A percentile compares a stretch with the other conserved stretches of the same genome.
Conservation (phyloP, 2,797 vertebrate genomes). For the Mallotus villosus region DNA sequence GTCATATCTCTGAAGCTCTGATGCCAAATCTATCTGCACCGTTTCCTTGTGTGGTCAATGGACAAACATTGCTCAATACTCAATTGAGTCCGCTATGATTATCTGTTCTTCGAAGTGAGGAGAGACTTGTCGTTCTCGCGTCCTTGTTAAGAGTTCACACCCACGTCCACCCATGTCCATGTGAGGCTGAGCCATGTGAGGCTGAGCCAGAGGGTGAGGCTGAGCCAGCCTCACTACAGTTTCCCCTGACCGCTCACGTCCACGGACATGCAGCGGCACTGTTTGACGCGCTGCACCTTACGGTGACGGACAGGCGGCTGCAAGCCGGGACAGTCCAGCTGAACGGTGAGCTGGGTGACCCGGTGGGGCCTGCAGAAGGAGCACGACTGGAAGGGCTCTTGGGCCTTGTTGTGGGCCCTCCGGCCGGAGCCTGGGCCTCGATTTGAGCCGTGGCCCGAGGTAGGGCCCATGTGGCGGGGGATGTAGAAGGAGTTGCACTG, state of each 20-base stretch:
- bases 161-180: neutral
- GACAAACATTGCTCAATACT: neutral
- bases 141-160: neutral
- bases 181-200: neutral
- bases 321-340: conserved; percentile 90
- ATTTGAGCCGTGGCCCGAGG: conserved; percentile 53
- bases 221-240: conserved; percentile 65
- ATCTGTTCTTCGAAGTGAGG: conserved; percentile 21
- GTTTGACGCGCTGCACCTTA: conserved; percentile 95
- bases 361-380: conserved; percentile 96
- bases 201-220: neutral
- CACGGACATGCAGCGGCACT: conserved; percentile 94
- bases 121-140: conserved; percentile 8
- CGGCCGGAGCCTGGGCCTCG: conserved; percentile 61
- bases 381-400: conserved; percentile 95
- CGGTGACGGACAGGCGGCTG: conserved; percentile 91
- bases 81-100: neutral
- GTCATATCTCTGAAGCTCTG: neutral
- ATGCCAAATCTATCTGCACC: conserved; percentile 35
- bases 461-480: conserved; percentile 84
- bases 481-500: conserved; percentile 99
- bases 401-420: conserved; percentile 73
- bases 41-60: too few relatives aligned
- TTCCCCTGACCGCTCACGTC: conserved; percentile 79
- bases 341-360: conserved; percentile 88